phyloP scores from a whole-genome alignment of 2,888 invertebrate genomes.

The Nematopogon swammerdamellus region DNA sequence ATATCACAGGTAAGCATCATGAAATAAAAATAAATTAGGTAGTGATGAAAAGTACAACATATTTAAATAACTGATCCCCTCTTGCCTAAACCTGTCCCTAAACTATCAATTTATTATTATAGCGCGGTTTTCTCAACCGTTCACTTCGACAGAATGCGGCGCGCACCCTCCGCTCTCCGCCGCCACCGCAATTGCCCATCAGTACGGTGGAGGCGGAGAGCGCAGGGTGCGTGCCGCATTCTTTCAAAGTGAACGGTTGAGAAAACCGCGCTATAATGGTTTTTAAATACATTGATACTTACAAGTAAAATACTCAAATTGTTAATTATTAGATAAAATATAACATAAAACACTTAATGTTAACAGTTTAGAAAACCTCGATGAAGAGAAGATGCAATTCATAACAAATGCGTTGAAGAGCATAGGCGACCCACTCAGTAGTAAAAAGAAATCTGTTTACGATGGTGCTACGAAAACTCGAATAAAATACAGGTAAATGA shows the following conservation, averaged over 20 bases:
- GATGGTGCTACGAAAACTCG: background rate
- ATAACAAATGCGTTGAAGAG: background rate
- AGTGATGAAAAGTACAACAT: background rate
- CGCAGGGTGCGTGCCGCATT: too few species aligned
- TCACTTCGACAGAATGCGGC: too few species aligned
- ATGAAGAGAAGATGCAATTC: background rate
- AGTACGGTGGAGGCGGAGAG: too few species aligned
- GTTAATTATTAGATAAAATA: background rate
- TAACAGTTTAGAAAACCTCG: background rate
- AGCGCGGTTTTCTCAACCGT: too few species aligned
- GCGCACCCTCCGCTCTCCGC: too few species aligned
- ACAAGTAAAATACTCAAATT: background rate
- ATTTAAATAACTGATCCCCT: background rate
- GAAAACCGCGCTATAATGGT: too few species aligned
- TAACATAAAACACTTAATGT: background rate
- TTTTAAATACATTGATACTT: too few species aligned
- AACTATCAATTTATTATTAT: too few species aligned
- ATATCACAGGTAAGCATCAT: background rate
- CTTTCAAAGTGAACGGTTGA: too few species aligned
- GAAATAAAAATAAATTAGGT: background rate
- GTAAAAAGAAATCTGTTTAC: background rate
- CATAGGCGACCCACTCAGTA: background rate
- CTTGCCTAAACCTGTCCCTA: background rate
- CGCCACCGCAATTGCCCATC: too few species aligned
- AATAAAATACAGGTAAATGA: background rate